Evolutionary conservation across 2,113 vertebrate genomes (phyloP), one percentile per base, ranked within the genome.

Genomic region (Anguilla rostrata): DNA sequence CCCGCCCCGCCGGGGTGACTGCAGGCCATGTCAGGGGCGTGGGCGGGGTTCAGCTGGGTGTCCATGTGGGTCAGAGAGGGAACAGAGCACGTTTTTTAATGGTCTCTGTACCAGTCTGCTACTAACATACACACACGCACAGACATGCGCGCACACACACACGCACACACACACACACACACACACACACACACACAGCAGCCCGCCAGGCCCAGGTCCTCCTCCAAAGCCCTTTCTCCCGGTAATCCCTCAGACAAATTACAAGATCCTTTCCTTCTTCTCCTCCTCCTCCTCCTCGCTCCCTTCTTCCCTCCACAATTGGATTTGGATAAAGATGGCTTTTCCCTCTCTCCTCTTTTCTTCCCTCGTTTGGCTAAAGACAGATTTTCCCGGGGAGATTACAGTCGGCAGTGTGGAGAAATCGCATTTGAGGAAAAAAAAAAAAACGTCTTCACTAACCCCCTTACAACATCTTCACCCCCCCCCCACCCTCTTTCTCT

Each of bases 251-350:
- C 93, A 94, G 94, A 95, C 93, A 95, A 95, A 95, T 95, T 94
- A 95, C 94, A 93, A 90, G 86, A 84, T 95, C 92, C 93, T 89
- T 92, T 92, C 90, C 91, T 92, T 91, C 93, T 92, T 85, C 89
- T 90, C 89, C 91, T 92, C 86, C 89, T 90, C 90, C 90, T 92
- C 92, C 88, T 90, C 91, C 89, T 91, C 89, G 60, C 90, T 89
- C 81, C 89, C 85, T 93, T 89, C 91, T 94, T 93, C 91, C 93
- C 92, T 92, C 93, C 91, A 92, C 94, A 96, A 94, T 95, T 96
- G 95, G 94, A 95, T 95, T 95, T 95, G 94, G 93, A 95, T 96
- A 94, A 95, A 95, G 93, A 95, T 93, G 94, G 93, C 93, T 95
- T 94, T 95, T 90, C 92, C 92, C 91, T 95, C 95, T 94, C 91